Evolutionary conservation across 2,113 vertebrate genomes (phyloP).

Genomic region (Prinia subflava): DNA sequence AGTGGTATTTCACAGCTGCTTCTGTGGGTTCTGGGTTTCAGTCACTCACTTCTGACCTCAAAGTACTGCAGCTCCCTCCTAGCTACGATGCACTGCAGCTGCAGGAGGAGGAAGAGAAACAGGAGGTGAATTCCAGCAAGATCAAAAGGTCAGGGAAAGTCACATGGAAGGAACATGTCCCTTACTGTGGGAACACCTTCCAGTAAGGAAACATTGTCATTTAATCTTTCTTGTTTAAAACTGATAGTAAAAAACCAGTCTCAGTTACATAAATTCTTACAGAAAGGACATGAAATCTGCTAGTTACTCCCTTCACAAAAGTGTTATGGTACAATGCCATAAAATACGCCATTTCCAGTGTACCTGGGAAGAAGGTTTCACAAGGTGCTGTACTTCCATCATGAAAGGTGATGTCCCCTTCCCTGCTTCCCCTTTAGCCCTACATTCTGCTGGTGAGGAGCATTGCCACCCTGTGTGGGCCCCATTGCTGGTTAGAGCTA

Average conservation of each 20-base stretch:
- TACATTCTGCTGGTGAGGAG: accelerated
- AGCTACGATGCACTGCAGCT: accelerated
- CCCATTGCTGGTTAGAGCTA: neutral
- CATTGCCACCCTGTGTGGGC: neutral
- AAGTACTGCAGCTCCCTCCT: neutral
- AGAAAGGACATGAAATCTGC: neutral
- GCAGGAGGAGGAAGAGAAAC: neutral
- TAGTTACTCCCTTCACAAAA: neutral
- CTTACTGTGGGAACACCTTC: neutral
- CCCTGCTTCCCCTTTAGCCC: neutral
- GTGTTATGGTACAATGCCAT: neutral
- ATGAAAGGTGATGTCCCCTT: neutral
- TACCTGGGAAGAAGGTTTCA: neutral
- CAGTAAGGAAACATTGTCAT: neutral
- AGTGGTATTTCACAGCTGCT: neutral
- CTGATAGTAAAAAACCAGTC: neutral
- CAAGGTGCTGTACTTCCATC: neutral
- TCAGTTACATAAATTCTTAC: neutral
- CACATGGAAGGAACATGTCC: neutral
- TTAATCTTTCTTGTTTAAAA: neutral
- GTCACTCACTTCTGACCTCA: neutral
- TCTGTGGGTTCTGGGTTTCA: neutral
- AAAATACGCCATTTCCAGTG: neutral
- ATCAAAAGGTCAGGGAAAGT: neutral
- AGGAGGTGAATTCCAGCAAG: neutral